Conservation (phyloP, 2,113 vertebrate genomes). For the Callopanchax toddi region DNA sequence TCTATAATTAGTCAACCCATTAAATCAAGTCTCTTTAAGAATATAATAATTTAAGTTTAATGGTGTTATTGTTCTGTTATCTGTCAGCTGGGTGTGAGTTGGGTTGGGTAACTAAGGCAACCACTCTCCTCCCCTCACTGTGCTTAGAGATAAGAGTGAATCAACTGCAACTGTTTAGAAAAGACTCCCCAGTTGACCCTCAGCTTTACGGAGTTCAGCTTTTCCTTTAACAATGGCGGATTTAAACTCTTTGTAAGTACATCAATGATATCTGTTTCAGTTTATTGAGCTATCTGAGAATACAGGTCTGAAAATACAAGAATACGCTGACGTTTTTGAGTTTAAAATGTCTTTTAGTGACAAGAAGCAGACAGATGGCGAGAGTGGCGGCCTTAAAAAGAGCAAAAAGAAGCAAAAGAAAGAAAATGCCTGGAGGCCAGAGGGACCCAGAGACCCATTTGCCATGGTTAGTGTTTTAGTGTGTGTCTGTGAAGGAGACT, state of each 20-base stretch:
- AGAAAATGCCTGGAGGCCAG: slow-evolving; percentile 83
- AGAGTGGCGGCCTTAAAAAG: slow-evolving; percentile 81
- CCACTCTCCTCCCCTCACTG: slow-evolving; percentile 64
- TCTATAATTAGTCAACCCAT: too few species aligned
- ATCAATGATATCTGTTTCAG: slow-evolving; percentile 2
- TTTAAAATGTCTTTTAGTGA: slow-evolving; percentile 73
- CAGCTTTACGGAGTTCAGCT: slow-evolving; percentile 9
- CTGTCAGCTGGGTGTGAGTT: slow-evolving; percentile 54
- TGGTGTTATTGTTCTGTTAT: slow-evolving; percentile 53
- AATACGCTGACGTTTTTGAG: background rate
- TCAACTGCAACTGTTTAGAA: slow-evolving; percentile 48
- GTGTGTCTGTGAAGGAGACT: background rate
- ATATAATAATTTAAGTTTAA: slow-evolving; percentile 33
- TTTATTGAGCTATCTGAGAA: background rate
- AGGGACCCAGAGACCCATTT: slow-evolving; percentile 82
- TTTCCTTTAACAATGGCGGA: slow-evolving; percentile 41
- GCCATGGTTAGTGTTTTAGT: slow-evolving; percentile 79
- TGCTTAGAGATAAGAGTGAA: slow-evolving; percentile 69
- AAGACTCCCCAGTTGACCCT: slow-evolving; percentile 23
- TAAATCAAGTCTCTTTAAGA: background rate
- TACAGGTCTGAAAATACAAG: background rate
- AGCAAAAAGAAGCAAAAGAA: slow-evolving; percentile 89
- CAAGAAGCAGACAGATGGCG: slow-evolving; percentile 80
- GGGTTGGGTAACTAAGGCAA: slow-evolving; percentile 53
- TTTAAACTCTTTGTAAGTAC: slow-evolving; percentile 47